These are phyloP conservation scores for Leucophora obtusa DNA, from an alignment of 2,888 invertebrate species.

Conservation along the genomic window DNA sequence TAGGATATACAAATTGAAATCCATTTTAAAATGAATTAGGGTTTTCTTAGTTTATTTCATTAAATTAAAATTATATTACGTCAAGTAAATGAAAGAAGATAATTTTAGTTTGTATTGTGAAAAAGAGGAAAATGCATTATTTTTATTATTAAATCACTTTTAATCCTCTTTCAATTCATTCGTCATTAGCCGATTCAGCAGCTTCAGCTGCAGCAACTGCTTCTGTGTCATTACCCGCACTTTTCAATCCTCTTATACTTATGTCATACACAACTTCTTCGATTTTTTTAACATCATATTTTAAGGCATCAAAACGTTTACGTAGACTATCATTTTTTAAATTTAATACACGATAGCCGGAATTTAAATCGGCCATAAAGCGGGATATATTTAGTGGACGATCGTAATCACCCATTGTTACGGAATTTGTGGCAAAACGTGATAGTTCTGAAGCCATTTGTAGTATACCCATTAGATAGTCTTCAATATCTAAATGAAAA, in stretches of 20 bases:
- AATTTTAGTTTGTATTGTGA: no score
- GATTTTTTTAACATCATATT: conserved; percentile 96
- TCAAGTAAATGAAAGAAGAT: no score
- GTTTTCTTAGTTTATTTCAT: no score
- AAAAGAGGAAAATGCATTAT: no score
- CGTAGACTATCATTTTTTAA: conserved; percentile 93
- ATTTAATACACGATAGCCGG: conserved; percentile 92
- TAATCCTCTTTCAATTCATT: neutral
- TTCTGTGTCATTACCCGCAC: conserved; percentile 30
- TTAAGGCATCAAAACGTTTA: conserved; percentile 91
- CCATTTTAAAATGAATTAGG: no score
- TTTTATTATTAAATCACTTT: no score
- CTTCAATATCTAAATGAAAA: conserved; percentile 94
- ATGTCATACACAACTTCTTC: conserved; percentile 94
- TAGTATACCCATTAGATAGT: conserved; percentile 91
- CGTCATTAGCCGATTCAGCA: conserved; percentile 20
- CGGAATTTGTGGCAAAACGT: conserved; percentile 90
- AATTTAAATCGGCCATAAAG: conserved; percentile 92
- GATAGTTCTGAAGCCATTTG: conserved; percentile 91
- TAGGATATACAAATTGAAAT: no score
- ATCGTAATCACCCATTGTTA: conserved; percentile 89
- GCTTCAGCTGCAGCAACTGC: conserved; percentile 37
- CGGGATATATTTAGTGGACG: conserved; percentile 90
- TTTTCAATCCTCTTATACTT: conserved; percentile 86
- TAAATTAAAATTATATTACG: no score